Base-by-base conservation (phyloP, 2,797 vertebrate species). In the Cercopithecus hamlyni region DNA sequence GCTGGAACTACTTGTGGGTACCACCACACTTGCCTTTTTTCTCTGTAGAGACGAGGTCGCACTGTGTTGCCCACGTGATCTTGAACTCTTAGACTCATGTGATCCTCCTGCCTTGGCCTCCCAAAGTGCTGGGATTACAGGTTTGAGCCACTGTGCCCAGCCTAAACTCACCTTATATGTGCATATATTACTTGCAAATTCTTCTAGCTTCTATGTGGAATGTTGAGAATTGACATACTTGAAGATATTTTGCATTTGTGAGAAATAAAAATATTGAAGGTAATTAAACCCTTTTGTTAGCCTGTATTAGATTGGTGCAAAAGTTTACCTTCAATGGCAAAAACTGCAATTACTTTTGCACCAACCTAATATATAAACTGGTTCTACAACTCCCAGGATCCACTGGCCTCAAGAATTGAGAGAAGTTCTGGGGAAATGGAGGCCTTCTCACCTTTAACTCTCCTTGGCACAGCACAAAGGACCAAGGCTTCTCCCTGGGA, bases 241-340 rank as follows among this genome's bases (percentile, higher is more conserved):
- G 43, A 95, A 22, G 57, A n/a, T 43, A 90, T 36, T 94, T 84
- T 96, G 36, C 57, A 95, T 82, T 93, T 88, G 43, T 11, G 24
- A 92, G 84, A 90, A 96, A 90, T 26, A 33, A 90, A 76, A 39
- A 61, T 55, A 70, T 82, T 92, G 95, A 92, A 93, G n/a, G 26
- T 30, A 27, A 64, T 64, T 30, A 64, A 64, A 24, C 19, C 36
- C 36, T 88, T 92, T 36, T 33, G 27, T n/a, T 67, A 67, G 27
- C 22, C 83, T 72, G 1, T 57, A 36, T 24, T 8, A 55, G 52
- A 20, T 22, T 55, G 52, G 52, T 55, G 20, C 52, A 55, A 55
- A 22, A 55, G 52, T 22, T 50, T 33, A 64, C 27, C 58, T 33
- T 64, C 58, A 8, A 19, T 67, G 61, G 33, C 33, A 67, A 67